Base-by-base conservation (phyloP, 2,888 invertebrate genomes). In the Euproctis similis region DNA sequence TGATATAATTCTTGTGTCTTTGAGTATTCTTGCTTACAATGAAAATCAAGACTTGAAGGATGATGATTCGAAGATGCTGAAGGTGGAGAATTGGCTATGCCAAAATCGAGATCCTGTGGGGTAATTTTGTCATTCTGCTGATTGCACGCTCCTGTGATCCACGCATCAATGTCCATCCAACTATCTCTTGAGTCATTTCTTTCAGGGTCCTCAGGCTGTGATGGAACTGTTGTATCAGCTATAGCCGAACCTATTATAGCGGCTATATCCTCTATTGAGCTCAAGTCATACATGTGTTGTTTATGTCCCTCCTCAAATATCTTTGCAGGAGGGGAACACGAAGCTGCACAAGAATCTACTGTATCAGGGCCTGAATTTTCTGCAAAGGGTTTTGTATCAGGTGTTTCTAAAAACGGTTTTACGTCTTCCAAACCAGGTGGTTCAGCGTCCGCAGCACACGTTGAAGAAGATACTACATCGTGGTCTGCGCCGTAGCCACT, bases 111-210 rank as follows among this genome's bases (percentile, higher is more conserved):
- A 41, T 91, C 90, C 55, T 90, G 90, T 1, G 88, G 87, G 10
- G 89, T 87, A 24, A 91, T 88, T 46, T 90, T 86, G 33, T 87
- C 89, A 41, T 90, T 90, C 44, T 88, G 88, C 42, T 92, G 92
- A 32, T 87, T 90, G 59, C 92, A 93, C 1, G 91, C 91, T 5
- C 90, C 91, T 36, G 92, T 92, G 47, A 95, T 93, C 93, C 93
- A 94, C 32, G 92, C 92, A 42, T 95, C 95, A 28, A 95, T 86
- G 61, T 95, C 94, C 87, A 94, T 92, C 95, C 95, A 95, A 47
- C 91, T 91, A 51, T 94, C 94, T 36, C 93, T 84, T 1, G 93
- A 92, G 27, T 89, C 90, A 42, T 51, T 87, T 76, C 59, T 87
- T 80, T 90, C 90, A 28, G 92, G 92, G 42, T 92, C 92, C 42